These are phyloP conservation scores for Drosophila maculinotata DNA, from an alignment of 2,888 invertebrate genomes.

Conservation along the genomic window DNA sequence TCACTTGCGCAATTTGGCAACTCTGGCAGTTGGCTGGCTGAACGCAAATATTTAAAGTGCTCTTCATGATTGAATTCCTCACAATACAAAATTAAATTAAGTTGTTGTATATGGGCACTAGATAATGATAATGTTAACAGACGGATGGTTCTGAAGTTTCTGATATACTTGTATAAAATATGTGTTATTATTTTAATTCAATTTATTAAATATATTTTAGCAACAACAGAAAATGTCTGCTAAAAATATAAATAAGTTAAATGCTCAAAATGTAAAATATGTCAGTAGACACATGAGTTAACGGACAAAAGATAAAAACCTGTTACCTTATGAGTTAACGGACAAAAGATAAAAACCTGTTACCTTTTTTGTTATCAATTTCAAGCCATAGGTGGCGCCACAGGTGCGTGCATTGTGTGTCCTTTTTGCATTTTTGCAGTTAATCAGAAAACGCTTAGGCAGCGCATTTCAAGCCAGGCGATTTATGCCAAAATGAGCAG, in stretches of 20 bases:
- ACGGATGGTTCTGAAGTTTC: too few species aligned
- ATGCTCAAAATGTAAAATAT: too few species aligned
- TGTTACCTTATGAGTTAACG: background rate
- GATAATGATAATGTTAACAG: too few species aligned
- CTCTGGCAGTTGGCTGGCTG: conserved; percentile 3
- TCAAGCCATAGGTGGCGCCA: conserved; percentile 22
- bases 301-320: background rate
- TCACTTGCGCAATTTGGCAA: conserved; percentile 8
- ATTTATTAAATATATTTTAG: too few species aligned
- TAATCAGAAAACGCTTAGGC: conserved; percentile 74
- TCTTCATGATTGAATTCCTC: conserved; percentile 6
- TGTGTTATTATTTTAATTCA: too few species aligned
- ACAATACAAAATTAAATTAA: background rate
- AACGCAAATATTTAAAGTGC: conserved; percentile 29
- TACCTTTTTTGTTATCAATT: too few species aligned
- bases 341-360: background rate
- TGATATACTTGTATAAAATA: too few species aligned
- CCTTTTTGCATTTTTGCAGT: conserved; percentile 22
- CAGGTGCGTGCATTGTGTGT: conserved; percentile 32
- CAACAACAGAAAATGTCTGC: too few species aligned
- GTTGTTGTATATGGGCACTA: too few species aligned
- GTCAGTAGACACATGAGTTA: background rate
- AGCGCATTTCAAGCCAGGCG: conserved; percentile 24
- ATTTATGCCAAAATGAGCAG: conserved; percentile 56
- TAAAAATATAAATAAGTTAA: too few species aligned